These are phyloP conservation scores for Habroteleia sp. DNA, from an alignment of 2,888 invertebrate genomes.

Conservation along the genomic window DNA sequence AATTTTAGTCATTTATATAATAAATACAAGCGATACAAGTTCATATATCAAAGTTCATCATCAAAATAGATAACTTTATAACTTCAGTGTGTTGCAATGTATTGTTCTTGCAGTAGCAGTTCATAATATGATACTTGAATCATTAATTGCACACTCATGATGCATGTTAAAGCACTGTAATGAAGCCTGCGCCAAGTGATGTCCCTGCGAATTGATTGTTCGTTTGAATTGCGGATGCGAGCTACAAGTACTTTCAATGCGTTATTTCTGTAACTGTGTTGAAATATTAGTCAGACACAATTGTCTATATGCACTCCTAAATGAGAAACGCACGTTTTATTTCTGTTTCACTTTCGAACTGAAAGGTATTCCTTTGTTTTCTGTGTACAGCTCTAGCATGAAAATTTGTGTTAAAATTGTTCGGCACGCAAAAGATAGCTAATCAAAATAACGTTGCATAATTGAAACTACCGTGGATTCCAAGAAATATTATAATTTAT, in stretches of 20 bases:
- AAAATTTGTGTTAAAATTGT: too few relatives aligned
- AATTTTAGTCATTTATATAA: too few relatives aligned
- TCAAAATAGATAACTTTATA: slow-evolving; percentile 50
- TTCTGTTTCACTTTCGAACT: slow-evolving; percentile 12
- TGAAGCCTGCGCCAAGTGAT: slow-evolving; percentile 56
- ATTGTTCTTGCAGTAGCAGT: slow-evolving; percentile 52
- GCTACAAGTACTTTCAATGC: slow-evolving; percentile 47
- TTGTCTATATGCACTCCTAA: slow-evolving; percentile 17
- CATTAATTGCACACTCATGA: slow-evolving; percentile 58
- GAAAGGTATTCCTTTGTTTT: too few relatives aligned
- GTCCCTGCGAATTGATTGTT: slow-evolving; percentile 61
- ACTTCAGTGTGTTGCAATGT: slow-evolving; percentile 28
- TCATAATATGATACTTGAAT: slow-evolving; percentile 60
- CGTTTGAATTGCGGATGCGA: slow-evolving; percentile 53
- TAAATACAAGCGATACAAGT: slow-evolving; percentile 20
- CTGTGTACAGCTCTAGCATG: too few relatives aligned
- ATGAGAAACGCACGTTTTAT: slow-evolving; percentile 6
- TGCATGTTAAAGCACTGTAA: slow-evolving; percentile 58
- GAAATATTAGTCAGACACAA: slow-evolving; percentile 5
- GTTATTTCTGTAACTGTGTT: slow-evolving; percentile 18
- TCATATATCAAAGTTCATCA: slow-evolving; percentile 26
- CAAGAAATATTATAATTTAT: slow-evolving; percentile 4
- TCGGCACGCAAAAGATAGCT: too few relatives aligned
- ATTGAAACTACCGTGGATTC: slow-evolving; percentile 1
- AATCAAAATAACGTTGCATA: background rate